Base-by-base conservation (phyloP, 2,888 invertebrate species). In the Morpho deidamia region DNA sequence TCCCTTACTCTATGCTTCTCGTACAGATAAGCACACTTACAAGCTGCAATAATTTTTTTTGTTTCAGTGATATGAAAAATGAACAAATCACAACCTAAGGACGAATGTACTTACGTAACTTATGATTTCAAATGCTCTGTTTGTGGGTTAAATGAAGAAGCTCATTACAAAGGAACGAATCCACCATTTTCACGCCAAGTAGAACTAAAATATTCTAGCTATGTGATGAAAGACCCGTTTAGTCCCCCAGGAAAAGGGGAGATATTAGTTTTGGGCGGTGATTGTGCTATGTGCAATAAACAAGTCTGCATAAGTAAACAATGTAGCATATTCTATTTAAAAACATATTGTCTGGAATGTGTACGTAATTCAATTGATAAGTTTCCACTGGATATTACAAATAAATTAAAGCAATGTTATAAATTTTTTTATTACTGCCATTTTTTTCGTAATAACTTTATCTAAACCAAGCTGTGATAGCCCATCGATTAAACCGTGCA, bases 201-300 rank as follows among this genome's bases (percentile, higher is more conserved):
- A 39, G 76, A 83, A 37, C 92, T 96, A 52, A 83, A 91, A 62
- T 95, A 96, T 73, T 92, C 95, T 35, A 93, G 93, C 58, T 97
- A 94, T 77, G 80, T 96, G 0, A 94, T 95, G 92, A 94, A 94
- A 70, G 97, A 97, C 82, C 97, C 97, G 0, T 97, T 97, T 72
- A 92, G 93, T 67, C 91, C 94, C 1, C 93, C 93, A 7, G 93
- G 92, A 52, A 93, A 92, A 73, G 92, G 94, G n/a, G 94, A 96
- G 78, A 93, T 94, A 68, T 81, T 96, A 58, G 90, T 96, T 4
- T 71, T 97, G 11, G 97, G 97, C 2, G 90, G 93, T 9, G 93
- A 95, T 71, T 97, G 97, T 79, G 79, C 86, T 23, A 67, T 88
- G 12, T 97, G 97, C 82, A 76, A 86, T 2, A 91, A 91, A 68